phyloP scores from a whole-genome alignment of 1,140 invertebrate genomes.

The Hermetia illucens region DNA sequence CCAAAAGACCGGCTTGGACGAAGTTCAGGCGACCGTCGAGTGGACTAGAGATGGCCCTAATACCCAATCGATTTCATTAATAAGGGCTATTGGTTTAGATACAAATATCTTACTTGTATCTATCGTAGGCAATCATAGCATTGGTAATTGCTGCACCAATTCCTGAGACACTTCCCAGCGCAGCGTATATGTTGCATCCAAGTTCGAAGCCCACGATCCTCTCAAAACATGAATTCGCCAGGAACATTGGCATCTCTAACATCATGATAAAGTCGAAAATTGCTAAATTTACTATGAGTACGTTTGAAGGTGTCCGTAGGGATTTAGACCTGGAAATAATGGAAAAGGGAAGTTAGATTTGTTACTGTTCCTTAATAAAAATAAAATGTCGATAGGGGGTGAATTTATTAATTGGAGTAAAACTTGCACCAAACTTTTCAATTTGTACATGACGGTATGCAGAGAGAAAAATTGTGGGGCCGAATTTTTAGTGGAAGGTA shows the following conservation, averaged over 20 bases:
- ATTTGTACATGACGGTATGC: too few species aligned
- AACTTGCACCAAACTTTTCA: too few species aligned
- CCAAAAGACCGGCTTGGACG: constrained; percentile 45
- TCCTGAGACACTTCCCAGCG: constrained; percentile 50
- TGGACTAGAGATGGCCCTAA: constrained; percentile 52
- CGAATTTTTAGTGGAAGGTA: too few species aligned
- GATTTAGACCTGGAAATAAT: constrained; percentile 56
- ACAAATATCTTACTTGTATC: constrained; percentile 33
- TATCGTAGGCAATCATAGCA: constrained; percentile 58
- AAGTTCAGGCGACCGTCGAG: constrained; percentile 53
- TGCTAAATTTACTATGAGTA: constrained; percentile 65
- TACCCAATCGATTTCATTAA: constrained; percentile 25
- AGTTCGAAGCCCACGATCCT: constrained; percentile 47
- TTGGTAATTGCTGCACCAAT: constrained; percentile 59
- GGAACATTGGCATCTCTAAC: constrained; percentile 56
- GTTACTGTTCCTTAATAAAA: constrained; percentile 3
- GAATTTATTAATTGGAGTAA: too few species aligned
- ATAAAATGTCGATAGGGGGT: background rate
- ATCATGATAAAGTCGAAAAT: constrained; percentile 62
- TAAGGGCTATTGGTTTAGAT: too few species aligned
- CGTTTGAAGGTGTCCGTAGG: constrained; percentile 61
- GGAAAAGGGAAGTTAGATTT: constrained; percentile 6
- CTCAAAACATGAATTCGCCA: constrained; percentile 47
- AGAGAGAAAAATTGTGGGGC: too few species aligned
- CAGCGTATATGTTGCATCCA: constrained; percentile 54